These are phyloP conservation scores for Characodon lateralis DNA, from an alignment of 2,797 vertebrate genomes.

Conservation along the genomic window DNA sequence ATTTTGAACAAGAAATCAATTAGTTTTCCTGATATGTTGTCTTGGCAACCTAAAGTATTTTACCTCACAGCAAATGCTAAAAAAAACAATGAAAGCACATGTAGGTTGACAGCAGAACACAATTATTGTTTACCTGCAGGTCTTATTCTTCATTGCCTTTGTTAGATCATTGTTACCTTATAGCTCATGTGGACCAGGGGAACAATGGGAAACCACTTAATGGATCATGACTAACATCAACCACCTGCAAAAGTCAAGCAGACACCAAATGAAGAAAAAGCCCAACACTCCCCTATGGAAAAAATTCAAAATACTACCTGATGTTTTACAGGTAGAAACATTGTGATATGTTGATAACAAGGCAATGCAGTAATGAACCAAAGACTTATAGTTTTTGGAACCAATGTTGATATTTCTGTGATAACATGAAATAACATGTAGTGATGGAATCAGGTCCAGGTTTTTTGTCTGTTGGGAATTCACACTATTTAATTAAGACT, in stretches of 20 bases:
- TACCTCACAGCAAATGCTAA: background rate
- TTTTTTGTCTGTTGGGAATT: background rate
- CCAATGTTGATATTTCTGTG: background rate
- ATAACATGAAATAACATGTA: background rate
- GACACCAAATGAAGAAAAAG: background rate
- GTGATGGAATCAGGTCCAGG: background rate
- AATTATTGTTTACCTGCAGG: conserved; percentile 1
- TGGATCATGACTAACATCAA: background rate
- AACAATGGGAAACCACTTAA: background rate
- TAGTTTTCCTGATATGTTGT: conserved; percentile 14
- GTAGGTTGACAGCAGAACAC: background rate
- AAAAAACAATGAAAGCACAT: background rate
- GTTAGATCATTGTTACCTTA: background rate
- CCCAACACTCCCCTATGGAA: background rate
- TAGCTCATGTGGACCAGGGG: background rate
- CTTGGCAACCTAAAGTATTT: conserved; percentile 19
- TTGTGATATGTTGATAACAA: background rate
- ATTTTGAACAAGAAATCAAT: conserved; percentile 6
- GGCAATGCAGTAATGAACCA: background rate
- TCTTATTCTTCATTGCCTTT: background rate
- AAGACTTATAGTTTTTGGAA: background rate
- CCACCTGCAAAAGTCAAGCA: background rate
- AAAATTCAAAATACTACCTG: background rate
- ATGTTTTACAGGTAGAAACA: background rate
- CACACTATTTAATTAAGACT: too few species aligned